Evolutionary conservation across 2,113 vertebrate species (phyloP), one percentile per base, ranked within the genome.

Genomic region (Petrocephalus zakoni): DNA sequence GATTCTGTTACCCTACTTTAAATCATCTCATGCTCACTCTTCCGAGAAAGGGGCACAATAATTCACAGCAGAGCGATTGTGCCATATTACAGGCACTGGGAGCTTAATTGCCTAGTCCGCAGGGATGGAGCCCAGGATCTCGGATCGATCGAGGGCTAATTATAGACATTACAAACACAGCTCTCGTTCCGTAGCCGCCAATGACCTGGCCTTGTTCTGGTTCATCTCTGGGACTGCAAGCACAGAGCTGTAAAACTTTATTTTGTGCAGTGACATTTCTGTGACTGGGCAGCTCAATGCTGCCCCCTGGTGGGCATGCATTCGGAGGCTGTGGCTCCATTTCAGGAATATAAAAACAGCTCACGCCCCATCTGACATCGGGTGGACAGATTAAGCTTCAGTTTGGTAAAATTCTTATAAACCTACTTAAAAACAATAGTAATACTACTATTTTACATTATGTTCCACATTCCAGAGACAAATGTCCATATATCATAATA

Each of bases 21-120:
- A 88, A 88, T 88, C 10, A 51, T 53, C n/a, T 52, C 34, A 37
- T 81, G 47, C 72, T 88, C 88, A 88, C 17, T 84, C 88, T 83
- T 83, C 81, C 82, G 52, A 25, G 49, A 49, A 85, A 85, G 46
- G 46, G 82, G 46, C 81, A 84, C 82, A 85, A 51, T 85, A 85
- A 85, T 85, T 85, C 49, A 85, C 82, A 85, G 82, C 22, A 22
- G 46, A 85, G 21, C 47, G 49, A 25, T 52, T 85, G 82, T 51
- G 49, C 82, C 82, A 51, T 85, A 51, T 85, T 85, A 49, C 22
- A 51, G 46, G 49, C 42, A n/a, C 46, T 17, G n/a, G 46, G 49
- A 49, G 82, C 49, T 49, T 52, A 49, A 46, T 51, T 46, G 47
- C 47, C 81, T 84, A 11, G 42, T 51, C 81, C 42, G 1, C 34